Conservation (phyloP, 2,113 vertebrate species). For the Entomyzon cyanotis region DNA sequence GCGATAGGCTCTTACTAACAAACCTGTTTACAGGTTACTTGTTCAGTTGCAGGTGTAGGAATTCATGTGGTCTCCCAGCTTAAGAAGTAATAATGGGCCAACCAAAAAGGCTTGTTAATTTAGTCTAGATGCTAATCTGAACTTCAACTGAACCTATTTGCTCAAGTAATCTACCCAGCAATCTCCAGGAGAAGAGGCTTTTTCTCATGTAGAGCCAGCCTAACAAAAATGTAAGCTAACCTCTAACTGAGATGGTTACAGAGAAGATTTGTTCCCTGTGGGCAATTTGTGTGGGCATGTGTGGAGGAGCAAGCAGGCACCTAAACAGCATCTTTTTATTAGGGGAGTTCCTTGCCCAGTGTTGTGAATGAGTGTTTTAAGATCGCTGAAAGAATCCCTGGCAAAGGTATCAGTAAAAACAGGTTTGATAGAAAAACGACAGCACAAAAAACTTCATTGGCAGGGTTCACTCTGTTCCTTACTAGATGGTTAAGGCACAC, state of each 20-base stretch:
- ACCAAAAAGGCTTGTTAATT: not conserved
- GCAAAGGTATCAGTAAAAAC: not conserved
- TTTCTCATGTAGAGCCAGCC: not conserved
- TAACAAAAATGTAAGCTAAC: constrained; percentile 21
- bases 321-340: not conserved
- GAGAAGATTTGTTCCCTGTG: not conserved
- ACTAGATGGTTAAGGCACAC: not conserved
- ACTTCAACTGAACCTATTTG: not conserved
- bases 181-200: not conserved
- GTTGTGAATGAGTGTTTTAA: fast-evolving
- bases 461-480: not conserved
- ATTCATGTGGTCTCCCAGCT: not conserved
- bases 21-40: not conserved
- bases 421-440: not conserved
- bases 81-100: not conserved
- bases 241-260: not conserved
- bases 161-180: not conserved
- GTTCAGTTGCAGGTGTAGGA: not conserved
- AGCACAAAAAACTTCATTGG: not conserved
- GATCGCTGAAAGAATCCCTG: not conserved
- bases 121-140: constrained; percentile 43
- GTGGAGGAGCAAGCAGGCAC: not conserved
- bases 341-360: not conserved
- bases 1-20: not conserved
- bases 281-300: not conserved